Conservation (phyloP, 2,797 vertebrate genomes). For the Hapalemur alaotrensis region DNA sequence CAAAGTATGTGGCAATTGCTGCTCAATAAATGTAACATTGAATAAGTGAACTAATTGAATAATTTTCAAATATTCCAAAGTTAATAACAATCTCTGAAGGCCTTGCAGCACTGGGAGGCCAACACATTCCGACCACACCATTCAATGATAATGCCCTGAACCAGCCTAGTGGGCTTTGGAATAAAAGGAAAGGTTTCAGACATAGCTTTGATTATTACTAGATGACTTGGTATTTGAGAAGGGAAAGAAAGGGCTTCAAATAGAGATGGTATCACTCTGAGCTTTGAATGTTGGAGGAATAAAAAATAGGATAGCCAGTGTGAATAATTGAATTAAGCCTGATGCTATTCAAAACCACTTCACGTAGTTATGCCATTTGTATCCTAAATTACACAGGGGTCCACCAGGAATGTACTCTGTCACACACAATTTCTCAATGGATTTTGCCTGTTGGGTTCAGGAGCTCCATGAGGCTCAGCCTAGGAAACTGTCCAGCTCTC, state of each 20-base stretch:
- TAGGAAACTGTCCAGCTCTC: neutral
- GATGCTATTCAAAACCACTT: neutral
- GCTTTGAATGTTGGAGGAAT: neutral
- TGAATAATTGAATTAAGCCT: neutral
- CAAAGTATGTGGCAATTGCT: neutral
- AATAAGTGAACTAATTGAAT: neutral
- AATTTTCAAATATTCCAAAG: neutral
- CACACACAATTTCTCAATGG: neutral
- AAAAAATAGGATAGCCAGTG: neutral
- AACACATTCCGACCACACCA: neutral
- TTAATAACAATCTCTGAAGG: neutral
- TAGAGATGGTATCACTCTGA: neutral
- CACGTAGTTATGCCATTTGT: neutral
- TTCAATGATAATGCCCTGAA: neutral
- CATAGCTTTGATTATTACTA: neutral
- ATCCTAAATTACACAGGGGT: neutral
- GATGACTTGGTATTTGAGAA: neutral
- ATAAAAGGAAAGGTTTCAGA: neutral
- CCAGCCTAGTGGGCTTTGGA: neutral
- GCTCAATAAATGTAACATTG: neutral
- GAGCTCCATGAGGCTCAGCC: neutral
- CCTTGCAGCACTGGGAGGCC: neutral
- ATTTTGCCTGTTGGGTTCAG: neutral
- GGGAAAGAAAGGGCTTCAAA: neutral
- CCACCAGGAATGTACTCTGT: neutral